A percentile compares a stretch with the other conserved stretches of the same genome.
Conservation (phyloP, 2,113 vertebrate genomes). For the Siphamia tubifer region DNA sequence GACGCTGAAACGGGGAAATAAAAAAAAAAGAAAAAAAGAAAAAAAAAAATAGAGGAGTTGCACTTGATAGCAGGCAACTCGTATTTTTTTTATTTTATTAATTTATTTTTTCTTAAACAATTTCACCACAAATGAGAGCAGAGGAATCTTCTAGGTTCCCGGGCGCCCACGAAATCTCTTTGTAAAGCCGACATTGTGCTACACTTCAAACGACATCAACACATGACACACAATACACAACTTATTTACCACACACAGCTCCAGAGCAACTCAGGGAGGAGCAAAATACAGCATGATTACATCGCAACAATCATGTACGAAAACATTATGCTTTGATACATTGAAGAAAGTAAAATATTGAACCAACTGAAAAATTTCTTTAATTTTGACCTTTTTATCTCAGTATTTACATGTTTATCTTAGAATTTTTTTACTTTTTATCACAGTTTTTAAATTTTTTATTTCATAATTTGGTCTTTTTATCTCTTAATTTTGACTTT, state of each 20-base stretch:
- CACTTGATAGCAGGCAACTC: constrained; percentile 19
- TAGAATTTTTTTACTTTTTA: no score
- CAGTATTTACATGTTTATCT: no score
- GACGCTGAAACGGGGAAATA: constrained; percentile 17
- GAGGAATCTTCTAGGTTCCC: constrained; percentile 20
- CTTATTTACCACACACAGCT: neutral
- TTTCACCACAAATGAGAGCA: constrained; percentile 35
- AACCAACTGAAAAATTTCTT: no score
- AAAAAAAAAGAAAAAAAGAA: no score
- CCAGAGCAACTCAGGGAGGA: neutral
- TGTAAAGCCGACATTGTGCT: constrained; percentile 33
- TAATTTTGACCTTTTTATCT: no score
- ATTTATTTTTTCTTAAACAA: no score
- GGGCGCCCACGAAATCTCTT: neutral
- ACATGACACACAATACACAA: neutral
- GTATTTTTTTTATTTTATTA: constrained; percentile 46
- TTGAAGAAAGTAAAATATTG: no score
- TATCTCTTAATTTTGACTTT: no score
- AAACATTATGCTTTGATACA: neutral
- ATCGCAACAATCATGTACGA: neutral
- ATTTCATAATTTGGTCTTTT: no score
- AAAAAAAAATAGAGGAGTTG: constrained; percentile 35
- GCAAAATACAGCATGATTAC: neutral
- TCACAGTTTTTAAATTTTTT: no score
- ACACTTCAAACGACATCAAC: constrained; percentile 39